Base-by-base conservation (phyloP, 2,797 vertebrate species). In the Spondyliosoma cantharus region DNA sequence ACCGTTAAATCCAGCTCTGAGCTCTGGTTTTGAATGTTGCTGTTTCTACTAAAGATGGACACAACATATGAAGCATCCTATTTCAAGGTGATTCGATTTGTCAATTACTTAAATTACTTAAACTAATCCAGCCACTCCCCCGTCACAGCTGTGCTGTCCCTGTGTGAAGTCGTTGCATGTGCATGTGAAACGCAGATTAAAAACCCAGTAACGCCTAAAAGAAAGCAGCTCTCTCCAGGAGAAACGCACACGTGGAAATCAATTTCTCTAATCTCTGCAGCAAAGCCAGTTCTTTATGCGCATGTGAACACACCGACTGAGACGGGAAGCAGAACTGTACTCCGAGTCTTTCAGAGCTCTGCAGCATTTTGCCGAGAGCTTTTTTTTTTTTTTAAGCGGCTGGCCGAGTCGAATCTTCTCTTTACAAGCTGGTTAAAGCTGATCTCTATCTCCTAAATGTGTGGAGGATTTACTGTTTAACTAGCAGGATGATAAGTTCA, bases 381-480 rank as follows among this genome's bases (percentile, higher is more conserved):
- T 46, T 64, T 76, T 45, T 27, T 67, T 66, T 64, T 76, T 45
- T 27, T 67, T 63, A 65, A 29, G 27, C 46, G 4, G 1, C 50
- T 16, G 15, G 19, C 60, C 27, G 17, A 62, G 56, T 76, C 32
- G 52, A 73, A 66, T 54, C 58, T 56, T 45, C 27, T 43, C 50
- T 62, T 19, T 27, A 48, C 46, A 57, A 1, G 4, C 62, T 22
- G 17, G 70, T 58, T 19, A 59, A 42, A 71, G 58, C 29, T 68
- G 75, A 78, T 71, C 62, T 68, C 17, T 63, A 42, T 74, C 69
- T 32, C 12, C 3, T 63, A 37, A 67, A 64, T 14, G 17, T 43
- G 50, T 37, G 20, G 63, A 53, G 29, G 69, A 52, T 60, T 65
- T 65, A 19, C 53, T 66, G 19, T 66, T 74, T 75, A 78, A 72